Base-by-base conservation (phyloP, 2,888 invertebrate genomes). In the Trichacis sp. region DNA sequence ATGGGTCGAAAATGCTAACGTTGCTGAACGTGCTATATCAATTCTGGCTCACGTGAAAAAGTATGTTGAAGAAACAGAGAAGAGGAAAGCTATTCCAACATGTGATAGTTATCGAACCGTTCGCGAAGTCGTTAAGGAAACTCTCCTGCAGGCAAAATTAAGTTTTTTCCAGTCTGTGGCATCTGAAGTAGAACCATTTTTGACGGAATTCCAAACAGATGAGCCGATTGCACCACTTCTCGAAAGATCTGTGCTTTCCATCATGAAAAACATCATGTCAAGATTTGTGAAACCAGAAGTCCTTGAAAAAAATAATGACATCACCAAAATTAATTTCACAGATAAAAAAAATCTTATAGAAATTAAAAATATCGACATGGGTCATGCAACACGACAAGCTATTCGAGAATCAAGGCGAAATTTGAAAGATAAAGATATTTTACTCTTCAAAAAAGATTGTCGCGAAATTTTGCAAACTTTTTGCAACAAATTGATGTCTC, bases 1-100 rank as follows among this genome's bases (percentile, higher is more conserved):
- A 40, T 75, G 75, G 76, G 50, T 74, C 2, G 73, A 76, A 58
- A 76, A 74, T 64, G 62, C 5, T 12, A 43, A 19, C 30, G 69
- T 64, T 6, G 66, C 67, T 19, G 45, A 67, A 45, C 60, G 62
- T 54, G 72, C 71, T 12, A 1, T 69, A 15, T 29, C 54, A 18
- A 64, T 74, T 43, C 55, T 68, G 6, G 56, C 59, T 5, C n/a
- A 68, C 40, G 9, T 72, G 9, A 36, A 38, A 66, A 65, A 54
- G 8, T 75, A 68, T 45, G 49, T 72, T 11, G 33, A 70, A 29
- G 64, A 50, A 42, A 30, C 54, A 11, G 42, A 54, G 61, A 36
- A 17, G 2, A 29, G 6, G n/a, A 61, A 67, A 18, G 56, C 24
- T 8, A 17, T 18, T 1, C 63, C 60, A 0, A 51, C 24, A 11